Evolutionary conservation across 1,140 invertebrate genomes (phyloP).

Genomic region (Macrobrachium nipponense): DNA sequence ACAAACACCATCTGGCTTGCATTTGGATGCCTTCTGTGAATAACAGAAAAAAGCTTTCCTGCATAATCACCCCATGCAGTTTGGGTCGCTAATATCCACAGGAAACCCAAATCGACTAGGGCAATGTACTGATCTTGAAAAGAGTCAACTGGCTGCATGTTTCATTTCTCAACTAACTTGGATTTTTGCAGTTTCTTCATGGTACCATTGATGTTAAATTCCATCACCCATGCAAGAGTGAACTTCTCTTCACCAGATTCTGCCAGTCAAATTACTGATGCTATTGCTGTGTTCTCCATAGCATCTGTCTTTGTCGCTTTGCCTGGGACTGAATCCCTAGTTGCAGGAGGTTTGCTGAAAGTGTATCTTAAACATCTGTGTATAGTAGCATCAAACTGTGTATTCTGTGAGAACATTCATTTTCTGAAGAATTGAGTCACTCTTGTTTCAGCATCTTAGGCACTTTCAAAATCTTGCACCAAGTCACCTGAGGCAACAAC

Average conservation of each 20-base stretch:
- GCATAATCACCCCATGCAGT: constrained; percentile 13
- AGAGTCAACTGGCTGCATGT: not conserved
- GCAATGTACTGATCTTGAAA: constrained; percentile 14
- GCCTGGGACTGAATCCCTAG: constrained; percentile 11
- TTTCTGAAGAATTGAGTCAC: constrained; percentile 4
- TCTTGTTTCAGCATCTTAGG: too few relatives aligned
- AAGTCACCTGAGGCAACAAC: too few relatives aligned
- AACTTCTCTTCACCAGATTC: constrained; percentile 23
- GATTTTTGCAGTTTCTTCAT: too few relatives aligned
- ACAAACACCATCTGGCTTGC: constrained; percentile 17
- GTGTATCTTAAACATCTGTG: not conserved
- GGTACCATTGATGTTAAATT: constrained; percentile 15
- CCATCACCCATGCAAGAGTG: constrained; percentile 20
- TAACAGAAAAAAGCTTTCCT: not conserved
- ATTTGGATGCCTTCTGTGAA: not conserved
- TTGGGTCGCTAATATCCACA: not conserved
- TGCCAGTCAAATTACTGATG: constrained; percentile 19
- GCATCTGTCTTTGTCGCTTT: constrained; percentile 21
- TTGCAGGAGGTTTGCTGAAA: constrained; percentile 12
- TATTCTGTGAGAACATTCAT: too few relatives aligned
- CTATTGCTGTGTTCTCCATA: constrained; percentile 34
- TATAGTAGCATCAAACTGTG: too few relatives aligned
- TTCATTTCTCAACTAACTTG: constrained; percentile 13
- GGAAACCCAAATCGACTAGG: constrained; percentile 4
- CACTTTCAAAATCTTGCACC: constrained; percentile 19